phyloP scores from a whole-genome alignment of 2,113 vertebrate species.

The Sula dactylatra region DNA sequence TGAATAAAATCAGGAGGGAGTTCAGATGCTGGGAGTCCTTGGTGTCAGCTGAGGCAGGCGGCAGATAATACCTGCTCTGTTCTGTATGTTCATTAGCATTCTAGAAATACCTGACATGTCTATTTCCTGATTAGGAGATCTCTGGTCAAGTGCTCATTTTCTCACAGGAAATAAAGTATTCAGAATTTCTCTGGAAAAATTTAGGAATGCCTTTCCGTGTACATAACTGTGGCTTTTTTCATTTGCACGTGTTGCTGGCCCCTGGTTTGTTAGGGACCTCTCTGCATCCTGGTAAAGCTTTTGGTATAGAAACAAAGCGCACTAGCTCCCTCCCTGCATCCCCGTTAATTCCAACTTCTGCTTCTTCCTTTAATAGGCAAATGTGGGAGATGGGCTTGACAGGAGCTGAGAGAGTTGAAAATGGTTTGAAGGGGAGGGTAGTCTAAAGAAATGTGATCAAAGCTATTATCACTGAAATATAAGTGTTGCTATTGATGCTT shows the following conservation, averaged over 20 bases:
- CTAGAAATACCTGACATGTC: slow-evolving; percentile 42
- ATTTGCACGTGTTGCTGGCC: background rate
- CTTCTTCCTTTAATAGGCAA: background rate
- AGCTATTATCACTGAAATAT: background rate
- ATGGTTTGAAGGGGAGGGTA: background rate
- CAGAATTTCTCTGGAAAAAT: slow-evolving; percentile 32
- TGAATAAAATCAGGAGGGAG: slow-evolving; percentile 31
- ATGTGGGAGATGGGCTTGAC: background rate
- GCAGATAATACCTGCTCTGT: slow-evolving; percentile 27
- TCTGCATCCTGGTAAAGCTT: background rate
- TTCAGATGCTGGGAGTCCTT: slow-evolving; percentile 11
- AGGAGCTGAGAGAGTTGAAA: background rate
- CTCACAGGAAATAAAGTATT: slow-evolving; percentile 20
- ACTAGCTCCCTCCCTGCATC: background rate
- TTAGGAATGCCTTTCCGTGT: background rate
- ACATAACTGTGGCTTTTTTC: background rate
- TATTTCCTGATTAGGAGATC: slow-evolving; percentile 41
- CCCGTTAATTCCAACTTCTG: background rate
- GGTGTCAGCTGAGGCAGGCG: slow-evolving; percentile 8
- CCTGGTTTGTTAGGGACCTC: background rate
- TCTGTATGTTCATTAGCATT: slow-evolving; percentile 40
- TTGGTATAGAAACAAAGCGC: background rate
- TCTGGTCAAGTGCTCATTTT: slow-evolving; percentile 20
- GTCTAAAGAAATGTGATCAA: background rate
- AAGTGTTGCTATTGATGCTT: slow-evolving; percentile 1